These are phyloP conservation scores for Eutolmus rufibarbis DNA, from an alignment of 2,888 invertebrate species.

Conservation along the genomic window DNA sequence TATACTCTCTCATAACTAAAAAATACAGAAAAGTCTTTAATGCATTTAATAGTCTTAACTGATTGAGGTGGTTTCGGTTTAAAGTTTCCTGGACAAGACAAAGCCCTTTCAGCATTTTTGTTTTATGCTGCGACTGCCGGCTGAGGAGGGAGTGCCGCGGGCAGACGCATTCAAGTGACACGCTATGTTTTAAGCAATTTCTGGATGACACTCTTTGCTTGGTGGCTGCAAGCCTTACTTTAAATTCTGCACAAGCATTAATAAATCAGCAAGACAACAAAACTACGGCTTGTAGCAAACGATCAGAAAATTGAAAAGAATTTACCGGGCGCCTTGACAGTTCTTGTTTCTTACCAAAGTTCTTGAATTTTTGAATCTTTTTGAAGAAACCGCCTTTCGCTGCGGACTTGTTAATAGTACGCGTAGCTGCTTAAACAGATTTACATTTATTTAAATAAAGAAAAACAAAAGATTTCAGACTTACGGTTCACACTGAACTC, in stretches of 20 bases:
- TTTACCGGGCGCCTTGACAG: neutral
- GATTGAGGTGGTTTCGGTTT: no score
- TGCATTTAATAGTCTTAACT: no score
- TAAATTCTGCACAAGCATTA: neutral
- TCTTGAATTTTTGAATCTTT: neutral
- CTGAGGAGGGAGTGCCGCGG: no score
- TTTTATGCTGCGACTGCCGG: no score
- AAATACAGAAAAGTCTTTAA: no score
- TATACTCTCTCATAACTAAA: no score
- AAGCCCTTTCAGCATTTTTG: no score
- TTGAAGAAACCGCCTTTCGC: neutral
- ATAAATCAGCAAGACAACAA: neutral
- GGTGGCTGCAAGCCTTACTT: neutral
- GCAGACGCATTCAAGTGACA: neutral
- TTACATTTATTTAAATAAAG: neutral
- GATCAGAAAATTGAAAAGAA: neutral
- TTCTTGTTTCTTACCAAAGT: neutral
- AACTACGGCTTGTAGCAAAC: neutral
- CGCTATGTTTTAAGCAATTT: neutral
- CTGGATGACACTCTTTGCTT: neutral
- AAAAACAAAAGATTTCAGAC: neutral
- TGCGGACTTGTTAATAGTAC: neutral
- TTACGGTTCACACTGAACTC: conserved; percentile 7
- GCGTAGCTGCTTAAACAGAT: neutral
- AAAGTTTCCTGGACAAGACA: no score